phyloP scores from a whole-genome alignment of 1,140 invertebrate genomes.

The Dreissena polymorpha region DNA sequence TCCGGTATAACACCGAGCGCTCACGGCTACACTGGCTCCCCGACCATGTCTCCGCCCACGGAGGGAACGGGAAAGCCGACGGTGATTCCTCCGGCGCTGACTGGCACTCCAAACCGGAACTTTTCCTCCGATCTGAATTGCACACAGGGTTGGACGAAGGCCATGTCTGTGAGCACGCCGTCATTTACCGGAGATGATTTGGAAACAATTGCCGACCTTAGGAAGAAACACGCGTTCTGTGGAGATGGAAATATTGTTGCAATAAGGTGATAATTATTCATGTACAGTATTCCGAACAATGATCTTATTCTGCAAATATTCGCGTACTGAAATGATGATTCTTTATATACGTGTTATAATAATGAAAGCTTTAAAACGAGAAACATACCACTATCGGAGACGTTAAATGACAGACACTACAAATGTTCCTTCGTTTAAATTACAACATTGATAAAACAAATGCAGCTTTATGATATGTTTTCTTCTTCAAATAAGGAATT shows the following conservation, averaged over 20 bases:
- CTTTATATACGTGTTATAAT: too few species aligned
- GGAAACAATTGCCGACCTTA: constrained; percentile 64
- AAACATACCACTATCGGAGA: too few species aligned
- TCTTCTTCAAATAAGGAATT: too few species aligned
- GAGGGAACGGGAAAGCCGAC: not conserved
- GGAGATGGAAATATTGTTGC: constrained; percentile 57
- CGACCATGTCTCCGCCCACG: too few species aligned
- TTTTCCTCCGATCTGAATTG: constrained; percentile 37
- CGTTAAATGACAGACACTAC: too few species aligned
- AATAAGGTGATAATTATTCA: constrained; percentile 9
- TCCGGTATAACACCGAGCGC: too few species aligned
- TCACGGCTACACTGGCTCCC: too few species aligned
- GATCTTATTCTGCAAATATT: not conserved
- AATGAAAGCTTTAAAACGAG: too few species aligned
- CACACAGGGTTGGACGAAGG: constrained; percentile 67
- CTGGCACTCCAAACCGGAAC: not conserved
- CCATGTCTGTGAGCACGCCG: constrained; percentile 62
- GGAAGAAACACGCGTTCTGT: constrained; percentile 64
- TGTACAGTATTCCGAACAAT: not conserved
- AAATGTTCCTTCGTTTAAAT: too few species aligned
- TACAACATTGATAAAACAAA: too few species aligned
- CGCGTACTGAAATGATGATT: too few species aligned
- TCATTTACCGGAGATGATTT: constrained; percentile 61
- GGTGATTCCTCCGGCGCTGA: not conserved
- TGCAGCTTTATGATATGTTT: too few species aligned